phyloP scores from a whole-genome alignment of 2,888 invertebrate species.

The Scaptomyza caliginosa region DNA sequence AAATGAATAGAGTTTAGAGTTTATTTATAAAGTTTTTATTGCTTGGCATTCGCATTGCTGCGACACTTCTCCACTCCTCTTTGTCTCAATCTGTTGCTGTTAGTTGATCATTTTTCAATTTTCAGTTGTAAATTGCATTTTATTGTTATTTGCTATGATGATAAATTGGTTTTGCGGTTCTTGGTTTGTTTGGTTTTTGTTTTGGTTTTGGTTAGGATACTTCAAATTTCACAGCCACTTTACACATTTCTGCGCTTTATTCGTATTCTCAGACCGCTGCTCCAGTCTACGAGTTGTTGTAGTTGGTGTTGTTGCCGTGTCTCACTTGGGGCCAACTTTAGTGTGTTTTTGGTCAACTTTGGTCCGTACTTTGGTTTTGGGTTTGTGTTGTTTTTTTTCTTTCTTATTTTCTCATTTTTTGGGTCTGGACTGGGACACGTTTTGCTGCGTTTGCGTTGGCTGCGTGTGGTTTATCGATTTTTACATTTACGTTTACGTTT shows the following conservation, averaged over 20 bases:
- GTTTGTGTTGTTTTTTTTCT: conserved; percentile 10
- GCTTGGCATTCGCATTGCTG: conserved; percentile 61
- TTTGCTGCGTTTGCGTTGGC: conserved; percentile 72
- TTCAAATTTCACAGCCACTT: conserved; percentile 76
- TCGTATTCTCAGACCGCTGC: conserved; percentile 40
- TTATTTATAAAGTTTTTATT: conserved; percentile 51
- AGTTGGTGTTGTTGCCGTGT: conserved; percentile 23
- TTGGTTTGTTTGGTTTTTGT: conserved; percentile 17
- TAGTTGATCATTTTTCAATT: conserved; percentile 46
- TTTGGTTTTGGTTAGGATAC: conserved; percentile 63
- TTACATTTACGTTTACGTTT: conserved; percentile 75
- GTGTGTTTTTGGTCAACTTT: conserved; percentile 64
- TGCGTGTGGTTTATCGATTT: conserved; percentile 78
- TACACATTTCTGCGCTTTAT: conserved; percentile 68
- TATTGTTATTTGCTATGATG: conserved; percentile 41
- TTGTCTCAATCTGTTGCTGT: conserved; percentile 11
- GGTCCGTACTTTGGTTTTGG: conserved; percentile 37
- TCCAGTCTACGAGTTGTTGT: conserved; percentile 38
- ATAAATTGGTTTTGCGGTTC: conserved; percentile 45
- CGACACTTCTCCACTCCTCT: conserved; percentile 10
- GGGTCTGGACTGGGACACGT: conserved; percentile 57
- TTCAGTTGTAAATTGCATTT: conserved; percentile 44
- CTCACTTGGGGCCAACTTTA: conserved; percentile 37
- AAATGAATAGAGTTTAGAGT: conserved; percentile 62
- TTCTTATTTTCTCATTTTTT: conserved; percentile 40